Percentiles rank a stretch among this genome's conserved stretches.
Conservation (phyloP, 1,140 invertebrate species). For the Cydia pomonella region DNA sequence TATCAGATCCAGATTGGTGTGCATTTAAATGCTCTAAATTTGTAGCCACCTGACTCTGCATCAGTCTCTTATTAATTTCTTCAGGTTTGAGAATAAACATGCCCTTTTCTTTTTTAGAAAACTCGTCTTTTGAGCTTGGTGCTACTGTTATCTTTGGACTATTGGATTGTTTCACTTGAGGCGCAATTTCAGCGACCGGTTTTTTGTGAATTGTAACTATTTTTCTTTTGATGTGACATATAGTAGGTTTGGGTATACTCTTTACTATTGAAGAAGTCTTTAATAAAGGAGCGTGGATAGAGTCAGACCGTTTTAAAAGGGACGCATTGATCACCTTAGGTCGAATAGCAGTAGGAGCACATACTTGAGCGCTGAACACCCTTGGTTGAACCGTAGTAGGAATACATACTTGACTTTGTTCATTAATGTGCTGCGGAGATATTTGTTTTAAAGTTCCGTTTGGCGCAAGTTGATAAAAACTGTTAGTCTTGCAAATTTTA, state of each 20-base stretch:
- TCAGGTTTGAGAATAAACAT: conserved; percentile 73
- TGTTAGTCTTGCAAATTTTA: conserved; percentile 62
- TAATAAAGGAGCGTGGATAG: neutral
- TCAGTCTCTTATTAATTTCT: conserved; percentile 69
- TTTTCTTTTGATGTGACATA: conserved; percentile 3
- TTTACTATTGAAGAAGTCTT: neutral
- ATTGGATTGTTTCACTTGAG: conserved; percentile 51
- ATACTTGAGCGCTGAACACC: neutral
- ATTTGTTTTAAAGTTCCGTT: conserved; percentile 49
- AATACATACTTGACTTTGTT: conserved; percentile 1
- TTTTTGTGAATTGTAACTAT: conserved; percentile 36
- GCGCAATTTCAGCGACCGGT: conserved; percentile 51
- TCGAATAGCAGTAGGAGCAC: neutral
- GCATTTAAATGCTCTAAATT: neutral
- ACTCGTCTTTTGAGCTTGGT: conserved; percentile 25
- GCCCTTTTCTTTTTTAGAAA: conserved; percentile 43
- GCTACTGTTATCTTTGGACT: conserved; percentile 35
- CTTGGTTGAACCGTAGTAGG: neutral
- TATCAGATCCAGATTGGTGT: neutral
- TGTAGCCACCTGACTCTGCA: conserved; percentile 35
- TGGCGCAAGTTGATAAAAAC: conserved; percentile 55
- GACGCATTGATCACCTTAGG: neutral
- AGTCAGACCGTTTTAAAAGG: neutral
- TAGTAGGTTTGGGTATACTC: conserved; percentile 9
- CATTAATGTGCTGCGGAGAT: conserved; percentile 30